Conservation (phyloP, 23 tunicate genomes). For the Diplosoma virens region DNA sequence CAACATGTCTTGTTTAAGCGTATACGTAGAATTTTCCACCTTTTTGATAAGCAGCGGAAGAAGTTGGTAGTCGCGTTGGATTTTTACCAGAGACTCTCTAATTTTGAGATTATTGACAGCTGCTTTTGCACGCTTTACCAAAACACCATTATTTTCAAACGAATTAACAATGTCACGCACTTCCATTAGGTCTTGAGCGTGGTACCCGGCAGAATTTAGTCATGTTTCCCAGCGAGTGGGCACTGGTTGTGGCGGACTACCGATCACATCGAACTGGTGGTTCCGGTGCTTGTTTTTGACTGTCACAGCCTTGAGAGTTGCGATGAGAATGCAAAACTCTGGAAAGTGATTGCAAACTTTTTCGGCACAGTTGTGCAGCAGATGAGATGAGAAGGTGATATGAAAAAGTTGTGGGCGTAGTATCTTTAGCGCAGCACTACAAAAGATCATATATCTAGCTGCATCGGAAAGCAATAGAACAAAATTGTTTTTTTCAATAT, state of each 20-base stretch:
- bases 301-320: not conserved
- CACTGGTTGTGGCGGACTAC: constrained; percentile 51
- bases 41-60: not conserved
- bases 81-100: not conserved
- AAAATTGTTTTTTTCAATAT: no score
- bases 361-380: not conserved
- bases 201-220: constrained; percentile 36
- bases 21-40: not conserved
- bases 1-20: not conserved
- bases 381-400: no score
- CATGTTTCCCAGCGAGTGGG: constrained; percentile 52
- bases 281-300: not conserved
- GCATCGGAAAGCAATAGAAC: no score
- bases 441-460: no score
- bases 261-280: constrained; percentile 24
- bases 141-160: not conserved
- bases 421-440: no score
- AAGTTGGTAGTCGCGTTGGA: not conserved
- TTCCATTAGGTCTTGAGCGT: constrained; percentile 37
- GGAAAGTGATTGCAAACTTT: not conserved
- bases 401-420: no score
- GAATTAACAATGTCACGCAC: constrained; percentile 24
- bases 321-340: no score
- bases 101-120: not conserved
- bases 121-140: not conserved